Evolutionary conservation across 2,113 vertebrate genomes (phyloP).

Genomic region (Passer montanus): DNA sequence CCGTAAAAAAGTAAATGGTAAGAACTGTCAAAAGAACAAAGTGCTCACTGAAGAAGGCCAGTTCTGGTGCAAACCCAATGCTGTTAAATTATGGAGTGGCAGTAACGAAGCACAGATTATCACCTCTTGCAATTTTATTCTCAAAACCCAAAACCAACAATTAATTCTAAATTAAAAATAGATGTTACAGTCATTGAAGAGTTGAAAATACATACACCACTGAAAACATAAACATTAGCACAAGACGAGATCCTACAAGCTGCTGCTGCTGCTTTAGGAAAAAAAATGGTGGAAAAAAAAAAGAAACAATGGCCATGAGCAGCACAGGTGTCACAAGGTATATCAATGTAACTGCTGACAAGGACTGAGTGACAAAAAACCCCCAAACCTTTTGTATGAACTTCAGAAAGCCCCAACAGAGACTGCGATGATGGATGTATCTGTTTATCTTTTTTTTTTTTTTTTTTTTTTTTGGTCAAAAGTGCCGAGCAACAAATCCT

Average conservation of each 20-base stretch:
- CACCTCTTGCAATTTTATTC: slow-evolving; percentile 2
- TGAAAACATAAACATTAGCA: background rate
- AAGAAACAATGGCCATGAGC: background rate
- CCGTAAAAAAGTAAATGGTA: background rate
- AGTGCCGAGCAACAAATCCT: background rate
- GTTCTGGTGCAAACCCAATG: background rate
- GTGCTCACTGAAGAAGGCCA: background rate
- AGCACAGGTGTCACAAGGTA: background rate
- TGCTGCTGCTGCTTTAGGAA: background rate
- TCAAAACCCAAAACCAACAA: background rate
- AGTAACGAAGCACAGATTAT: slow-evolving; percentile 5
- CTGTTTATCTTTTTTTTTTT: background rate
- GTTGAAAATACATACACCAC: background rate
- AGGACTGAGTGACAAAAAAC: background rate
- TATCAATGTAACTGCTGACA: background rate
- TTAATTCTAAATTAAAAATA: background rate
- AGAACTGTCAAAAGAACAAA: background rate
- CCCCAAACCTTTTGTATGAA: background rate
- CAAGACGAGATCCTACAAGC: background rate
- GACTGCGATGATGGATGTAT: background rate
- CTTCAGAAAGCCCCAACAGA: background rate
- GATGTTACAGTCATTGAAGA: background rate
- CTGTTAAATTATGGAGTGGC: background rate
- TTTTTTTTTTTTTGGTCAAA: background rate
- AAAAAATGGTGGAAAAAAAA: background rate